Percentiles rank a stretch among this genome's conserved stretches.
These are phyloP conservation scores for Erythrolamprus reginae DNA, from an alignment of 2,113 vertebrate genomes.

Conservation along the genomic window DNA sequence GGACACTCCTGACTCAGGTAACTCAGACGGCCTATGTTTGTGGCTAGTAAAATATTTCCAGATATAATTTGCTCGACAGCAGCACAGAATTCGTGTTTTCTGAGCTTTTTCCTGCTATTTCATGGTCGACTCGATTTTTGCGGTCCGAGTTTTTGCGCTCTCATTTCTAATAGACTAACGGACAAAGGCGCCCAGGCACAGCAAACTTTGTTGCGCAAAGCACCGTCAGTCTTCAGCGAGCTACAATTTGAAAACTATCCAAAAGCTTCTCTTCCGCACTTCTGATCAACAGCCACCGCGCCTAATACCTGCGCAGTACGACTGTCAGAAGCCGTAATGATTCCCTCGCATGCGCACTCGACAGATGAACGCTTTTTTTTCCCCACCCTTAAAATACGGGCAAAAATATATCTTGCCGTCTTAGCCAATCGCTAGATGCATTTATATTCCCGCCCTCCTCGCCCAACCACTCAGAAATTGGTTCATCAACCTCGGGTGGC, in stretches of 20 bases:
- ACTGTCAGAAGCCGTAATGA: neutral
- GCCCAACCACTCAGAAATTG: slow-evolving; percentile 11
- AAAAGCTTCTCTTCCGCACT: neutral
- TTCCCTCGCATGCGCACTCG: neutral
- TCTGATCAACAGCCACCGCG: too few relatives aligned
- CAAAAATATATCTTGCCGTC: neutral
- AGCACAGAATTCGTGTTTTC: neutral
- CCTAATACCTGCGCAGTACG: neutral
- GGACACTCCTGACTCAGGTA: neutral
- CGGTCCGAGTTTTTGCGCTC: neutral
- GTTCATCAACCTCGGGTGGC: slow-evolving; percentile 31
- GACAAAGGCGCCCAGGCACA: neutral
- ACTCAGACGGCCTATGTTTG: neutral
- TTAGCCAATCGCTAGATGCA: slow-evolving; percentile 25
- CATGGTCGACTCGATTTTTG: neutral
- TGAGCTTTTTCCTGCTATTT: neutral
- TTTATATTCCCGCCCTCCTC: slow-evolving; percentile 47
- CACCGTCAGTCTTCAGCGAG: neutral
- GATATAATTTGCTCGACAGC: neutral
- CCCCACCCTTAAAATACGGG: neutral
- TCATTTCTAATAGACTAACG: neutral
- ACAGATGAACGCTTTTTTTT: too few relatives aligned
- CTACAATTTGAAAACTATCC: neutral
- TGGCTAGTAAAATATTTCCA: neutral
- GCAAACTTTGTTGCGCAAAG: neutral